Conservation (phyloP, 2,113 vertebrate genomes). For the Crotophaga sulcirostris region DNA sequence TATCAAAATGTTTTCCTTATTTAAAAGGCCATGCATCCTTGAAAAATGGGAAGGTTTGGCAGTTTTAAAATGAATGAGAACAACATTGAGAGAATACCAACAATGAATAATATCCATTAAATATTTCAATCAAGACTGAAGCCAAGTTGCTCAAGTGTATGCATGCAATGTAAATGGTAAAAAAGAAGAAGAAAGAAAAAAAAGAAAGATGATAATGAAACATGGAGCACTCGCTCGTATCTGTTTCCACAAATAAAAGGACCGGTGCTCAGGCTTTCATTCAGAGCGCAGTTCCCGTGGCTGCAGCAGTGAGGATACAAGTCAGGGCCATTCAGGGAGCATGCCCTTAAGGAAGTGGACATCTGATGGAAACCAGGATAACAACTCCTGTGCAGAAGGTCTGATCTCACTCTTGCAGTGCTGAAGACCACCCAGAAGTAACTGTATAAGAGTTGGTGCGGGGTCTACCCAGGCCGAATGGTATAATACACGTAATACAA, state of each 20-base stretch:
- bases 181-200: not conserved
- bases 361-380: not conserved
- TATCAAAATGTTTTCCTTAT: constrained; percentile 74
- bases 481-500: no score
- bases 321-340: not conserved
- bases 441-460: rapidly evolving
- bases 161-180: constrained; percentile 64
- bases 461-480: not conserved
- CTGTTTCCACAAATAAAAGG: constrained; percentile 30
- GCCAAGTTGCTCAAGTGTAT: constrained; percentile 66
- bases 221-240: not conserved
- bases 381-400: not conserved
- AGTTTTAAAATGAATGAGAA: constrained; percentile 69
- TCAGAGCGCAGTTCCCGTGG: not conserved
- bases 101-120: constrained; percentile 69
- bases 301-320: not conserved
- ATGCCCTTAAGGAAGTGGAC: not conserved
- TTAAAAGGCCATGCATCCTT: constrained; percentile 74
- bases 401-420: not conserved
- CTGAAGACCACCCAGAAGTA: not conserved
- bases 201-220: constrained; percentile 41
- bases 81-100: constrained; percentile 56
- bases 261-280: not conserved
- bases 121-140: constrained; percentile 72
- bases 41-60: constrained; percentile 69